These are phyloP conservation scores for Brachionus koreanus DNA, from an alignment of 1,140 invertebrate species.

Conservation along the genomic window DNA sequence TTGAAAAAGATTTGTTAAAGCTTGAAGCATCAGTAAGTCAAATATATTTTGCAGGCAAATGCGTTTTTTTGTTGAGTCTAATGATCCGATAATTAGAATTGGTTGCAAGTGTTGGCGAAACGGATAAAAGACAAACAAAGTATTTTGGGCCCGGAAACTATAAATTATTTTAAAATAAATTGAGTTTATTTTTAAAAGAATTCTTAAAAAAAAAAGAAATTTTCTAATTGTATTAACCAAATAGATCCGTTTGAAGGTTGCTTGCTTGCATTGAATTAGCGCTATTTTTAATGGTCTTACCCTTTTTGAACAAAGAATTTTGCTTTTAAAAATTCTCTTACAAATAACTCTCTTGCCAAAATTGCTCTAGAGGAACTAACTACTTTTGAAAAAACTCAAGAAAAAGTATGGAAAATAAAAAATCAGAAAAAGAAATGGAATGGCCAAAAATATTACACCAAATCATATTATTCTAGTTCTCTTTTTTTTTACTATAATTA, in stretches of 20 bases:
- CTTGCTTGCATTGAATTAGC: background rate
- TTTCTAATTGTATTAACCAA: background rate
- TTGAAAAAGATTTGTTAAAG: slow-evolving; percentile 5
- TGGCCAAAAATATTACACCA: background rate
- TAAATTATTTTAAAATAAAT: slow-evolving; percentile 17
- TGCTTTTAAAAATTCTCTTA: background rate
- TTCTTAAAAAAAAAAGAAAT: background rate
- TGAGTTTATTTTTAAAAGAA: slow-evolving; percentile 5
- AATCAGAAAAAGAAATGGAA: background rate
- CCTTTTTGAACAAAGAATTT: background rate
- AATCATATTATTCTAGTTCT: background rate
- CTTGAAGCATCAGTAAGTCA: background rate
- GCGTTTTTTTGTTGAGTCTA: slow-evolving; percentile 6
- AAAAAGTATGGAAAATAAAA: background rate
- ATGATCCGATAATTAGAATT: slow-evolving; percentile 20
- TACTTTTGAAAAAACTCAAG: background rate
- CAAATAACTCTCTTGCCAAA: background rate
- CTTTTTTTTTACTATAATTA: background rate
- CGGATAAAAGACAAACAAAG: background rate
- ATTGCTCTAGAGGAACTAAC: background rate
- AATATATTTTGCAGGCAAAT: background rate
- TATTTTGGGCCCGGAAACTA: background rate
- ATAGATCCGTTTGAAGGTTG: background rate
- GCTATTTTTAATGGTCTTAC: background rate
- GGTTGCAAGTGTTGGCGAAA: background rate